phyloP scores from a whole-genome alignment of 2,797 vertebrate species.

The Smutsia gigantea region DNA sequence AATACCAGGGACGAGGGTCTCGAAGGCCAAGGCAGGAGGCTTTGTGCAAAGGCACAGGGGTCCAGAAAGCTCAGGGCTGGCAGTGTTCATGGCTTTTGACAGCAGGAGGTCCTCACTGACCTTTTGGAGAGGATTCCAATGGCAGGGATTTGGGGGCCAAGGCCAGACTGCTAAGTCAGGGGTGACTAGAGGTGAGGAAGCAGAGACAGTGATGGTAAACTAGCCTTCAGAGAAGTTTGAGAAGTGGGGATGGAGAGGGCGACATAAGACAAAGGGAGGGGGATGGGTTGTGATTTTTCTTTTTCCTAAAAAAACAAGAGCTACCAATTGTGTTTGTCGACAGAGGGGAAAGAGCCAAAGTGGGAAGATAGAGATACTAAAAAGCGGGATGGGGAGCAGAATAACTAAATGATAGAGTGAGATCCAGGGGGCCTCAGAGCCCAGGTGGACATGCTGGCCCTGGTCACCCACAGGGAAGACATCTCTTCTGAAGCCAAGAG shows the following conservation, averaged over 20 bases:
- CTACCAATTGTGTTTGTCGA: not conserved
- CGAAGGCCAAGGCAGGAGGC: not conserved
- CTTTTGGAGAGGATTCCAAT: not conserved
- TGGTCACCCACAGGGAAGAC: not conserved
- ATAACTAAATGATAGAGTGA: rapidly evolving
- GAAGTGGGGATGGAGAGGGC: not conserved
- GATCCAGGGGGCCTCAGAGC: not conserved
- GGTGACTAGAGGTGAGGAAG: not conserved
- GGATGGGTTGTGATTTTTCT: not conserved
- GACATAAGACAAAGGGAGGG: not conserved
- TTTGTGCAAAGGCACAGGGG: not conserved
- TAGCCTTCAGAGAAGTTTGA: not conserved
- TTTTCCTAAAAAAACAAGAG: not conserved
- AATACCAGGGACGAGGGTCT: not conserved
- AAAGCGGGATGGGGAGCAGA: not conserved
- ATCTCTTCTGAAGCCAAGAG: not conserved
- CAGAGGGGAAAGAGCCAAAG: not conserved
- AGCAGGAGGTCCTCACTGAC: not conserved
- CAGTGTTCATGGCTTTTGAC: not conserved
- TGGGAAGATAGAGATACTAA: not conserved
- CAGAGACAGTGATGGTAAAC: not conserved
- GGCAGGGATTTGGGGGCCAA: no score
- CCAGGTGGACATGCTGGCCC: not conserved
- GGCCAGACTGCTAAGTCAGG: not conserved
- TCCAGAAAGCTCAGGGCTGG: no score